A percentile compares a stretch with the other conserved stretches of the same genome.
These are phyloP conservation scores for Tribolium castaneum DNA, from an alignment of 1,140 invertebrate species.

Conservation along the genomic window DNA sequence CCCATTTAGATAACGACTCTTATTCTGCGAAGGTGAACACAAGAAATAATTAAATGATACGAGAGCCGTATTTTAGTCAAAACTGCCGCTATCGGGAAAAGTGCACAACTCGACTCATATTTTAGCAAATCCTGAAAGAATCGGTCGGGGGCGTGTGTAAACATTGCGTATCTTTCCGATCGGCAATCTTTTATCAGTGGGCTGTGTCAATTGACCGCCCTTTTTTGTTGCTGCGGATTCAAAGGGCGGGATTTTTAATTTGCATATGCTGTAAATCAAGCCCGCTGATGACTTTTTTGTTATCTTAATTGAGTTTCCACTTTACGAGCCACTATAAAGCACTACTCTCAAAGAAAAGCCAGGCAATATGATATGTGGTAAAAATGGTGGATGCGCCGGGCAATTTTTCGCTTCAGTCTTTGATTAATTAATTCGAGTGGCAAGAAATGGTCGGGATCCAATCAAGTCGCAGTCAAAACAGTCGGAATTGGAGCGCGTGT, in stretches of 20 bases:
- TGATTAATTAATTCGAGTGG: no score
- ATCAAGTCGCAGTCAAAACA: neutral
- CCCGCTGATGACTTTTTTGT: neutral
- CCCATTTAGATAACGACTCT: neutral
- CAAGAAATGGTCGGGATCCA: no score
- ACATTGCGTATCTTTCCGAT: conserved; percentile 11
- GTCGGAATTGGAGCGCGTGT: neutral
- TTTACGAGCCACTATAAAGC: no score
- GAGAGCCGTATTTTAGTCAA: neutral
- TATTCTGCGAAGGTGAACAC: neutral
- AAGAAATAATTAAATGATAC: neutral
- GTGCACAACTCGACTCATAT: neutral
- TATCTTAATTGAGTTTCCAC: neutral
- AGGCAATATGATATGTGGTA: no score
- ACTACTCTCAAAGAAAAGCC: no score
- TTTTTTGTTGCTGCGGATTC: neutral
- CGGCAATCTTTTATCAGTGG: conserved; percentile 6
- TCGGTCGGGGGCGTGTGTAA: neutral
- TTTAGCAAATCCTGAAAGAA: conserved; percentile 10
- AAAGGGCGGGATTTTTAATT: neutral
- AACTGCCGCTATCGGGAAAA: neutral
- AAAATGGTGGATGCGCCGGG: no score
- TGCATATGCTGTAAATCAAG: neutral
- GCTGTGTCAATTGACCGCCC: conserved; percentile 2
- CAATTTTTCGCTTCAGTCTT: no score